Conservation (phyloP, 2,797 vertebrate species). For the Gadopsis bispinosus region DNA sequence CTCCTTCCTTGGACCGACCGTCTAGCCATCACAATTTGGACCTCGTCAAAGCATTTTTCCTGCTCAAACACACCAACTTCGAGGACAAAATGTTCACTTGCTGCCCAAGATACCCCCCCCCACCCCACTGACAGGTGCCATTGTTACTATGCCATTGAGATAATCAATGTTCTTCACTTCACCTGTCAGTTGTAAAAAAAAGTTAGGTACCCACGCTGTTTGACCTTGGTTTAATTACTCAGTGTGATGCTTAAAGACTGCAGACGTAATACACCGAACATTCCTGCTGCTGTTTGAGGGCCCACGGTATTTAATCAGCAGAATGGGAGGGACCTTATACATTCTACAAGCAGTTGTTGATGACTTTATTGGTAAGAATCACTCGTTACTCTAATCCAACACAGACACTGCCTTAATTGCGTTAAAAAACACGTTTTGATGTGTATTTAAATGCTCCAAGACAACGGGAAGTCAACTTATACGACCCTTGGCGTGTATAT, state of each 20-base stretch:
- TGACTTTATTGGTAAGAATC: slow-evolving; percentile 36
- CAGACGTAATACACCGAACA: neutral
- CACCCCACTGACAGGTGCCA: too few relatives aligned
- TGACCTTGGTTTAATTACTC: slow-evolving; percentile 11
- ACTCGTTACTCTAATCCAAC: slow-evolving; percentile 39
- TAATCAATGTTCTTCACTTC: too few relatives aligned
- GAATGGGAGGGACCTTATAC: neutral
- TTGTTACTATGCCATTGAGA: too few relatives aligned
- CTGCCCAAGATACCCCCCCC: too few relatives aligned
- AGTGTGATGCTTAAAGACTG: slow-evolving; percentile 1
- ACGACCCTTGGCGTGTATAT: slow-evolving; percentile 31
- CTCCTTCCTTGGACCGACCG: too few relatives aligned
- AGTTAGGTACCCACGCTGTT: neutral
- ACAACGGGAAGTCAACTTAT: slow-evolving; percentile 59
- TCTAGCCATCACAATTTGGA: too few relatives aligned
- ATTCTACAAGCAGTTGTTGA: slow-evolving; percentile 13
- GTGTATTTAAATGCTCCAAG: slow-evolving; percentile 48
- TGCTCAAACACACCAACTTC: too few relatives aligned
- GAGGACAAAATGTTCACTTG: too few relatives aligned
- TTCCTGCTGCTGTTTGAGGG: slow-evolving; percentile 39
- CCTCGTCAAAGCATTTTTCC: too few relatives aligned
- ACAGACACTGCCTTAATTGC: slow-evolving; percentile 34
- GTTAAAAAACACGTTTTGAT: slow-evolving; percentile 20
- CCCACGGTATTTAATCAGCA: slow-evolving; percentile 27
- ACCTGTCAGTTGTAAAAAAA: too few relatives aligned